Conservation (phyloP, 2,888 invertebrate species). For the Parnassius orleans region DNA sequence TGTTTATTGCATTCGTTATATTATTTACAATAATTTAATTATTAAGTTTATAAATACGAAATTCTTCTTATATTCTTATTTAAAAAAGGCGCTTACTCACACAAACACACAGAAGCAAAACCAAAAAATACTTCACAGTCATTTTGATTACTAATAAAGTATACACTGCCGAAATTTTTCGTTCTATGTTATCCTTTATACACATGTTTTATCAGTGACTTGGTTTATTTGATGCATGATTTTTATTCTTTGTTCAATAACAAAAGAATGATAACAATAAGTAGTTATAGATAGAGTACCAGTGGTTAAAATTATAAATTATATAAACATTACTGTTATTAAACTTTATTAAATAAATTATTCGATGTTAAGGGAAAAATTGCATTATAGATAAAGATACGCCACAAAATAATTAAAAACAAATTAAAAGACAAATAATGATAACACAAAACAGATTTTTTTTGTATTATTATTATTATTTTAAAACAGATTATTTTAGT, state of each 20-base stretch:
- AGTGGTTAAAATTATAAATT: no score
- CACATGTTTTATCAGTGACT: slow-evolving; percentile 15
- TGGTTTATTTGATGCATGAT: slow-evolving; percentile 7
- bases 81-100: slow-evolving; percentile 14
- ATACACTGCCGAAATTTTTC: slow-evolving; percentile 2
- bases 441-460: no score
- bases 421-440: no score
- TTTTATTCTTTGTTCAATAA: slow-evolving; percentile 22
- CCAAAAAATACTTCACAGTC: slow-evolving; percentile 13
- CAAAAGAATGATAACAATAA: slow-evolving; percentile 17
- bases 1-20: not conserved
- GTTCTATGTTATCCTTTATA: slow-evolving; percentile 24
- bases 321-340: no score
- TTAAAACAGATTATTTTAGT: no score
- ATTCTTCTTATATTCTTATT: not conserved
- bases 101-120: slow-evolving; percentile 17
- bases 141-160: slow-evolving; percentile 16
- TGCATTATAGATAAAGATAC: no score
- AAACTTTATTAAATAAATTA: no score
- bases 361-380: no score
- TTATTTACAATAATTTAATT: not conserved
- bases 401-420: no score
- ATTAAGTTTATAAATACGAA: not conserved
- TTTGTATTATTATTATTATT: no score
- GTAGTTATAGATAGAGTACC: not conserved